Conservation (phyloP, 1,140 invertebrate species). For the Pogonomyrmex californicus region DNA sequence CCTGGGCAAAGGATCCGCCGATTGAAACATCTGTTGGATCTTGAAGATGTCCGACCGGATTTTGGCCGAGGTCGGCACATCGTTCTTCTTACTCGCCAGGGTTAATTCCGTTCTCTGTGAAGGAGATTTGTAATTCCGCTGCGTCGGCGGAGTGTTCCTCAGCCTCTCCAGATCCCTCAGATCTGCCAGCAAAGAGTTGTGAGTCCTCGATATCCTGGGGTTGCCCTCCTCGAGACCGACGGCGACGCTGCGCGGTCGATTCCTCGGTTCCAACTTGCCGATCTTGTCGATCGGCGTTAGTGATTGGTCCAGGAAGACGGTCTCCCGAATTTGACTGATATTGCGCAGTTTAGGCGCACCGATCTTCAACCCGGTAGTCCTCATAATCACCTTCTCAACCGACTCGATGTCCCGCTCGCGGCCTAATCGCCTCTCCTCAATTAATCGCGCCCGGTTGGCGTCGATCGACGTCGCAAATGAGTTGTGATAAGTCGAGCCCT, state of each 20-base stretch:
- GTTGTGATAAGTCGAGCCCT: slow-evolving; percentile 57
- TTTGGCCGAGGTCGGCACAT: slow-evolving; percentile 71
- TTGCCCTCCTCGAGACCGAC: slow-evolving; percentile 40
- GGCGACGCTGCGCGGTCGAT: slow-evolving; percentile 61
- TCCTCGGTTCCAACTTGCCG: slow-evolving; percentile 41
- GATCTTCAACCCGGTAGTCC: slow-evolving; percentile 77
- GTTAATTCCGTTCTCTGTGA: slow-evolving; percentile 8
- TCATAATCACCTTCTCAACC: slow-evolving; percentile 77
- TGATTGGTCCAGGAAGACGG: slow-evolving; percentile 73
- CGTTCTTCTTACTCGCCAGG: slow-evolving; percentile 49
- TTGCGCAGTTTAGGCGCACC: slow-evolving; percentile 80
- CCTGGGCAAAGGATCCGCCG: slow-evolving; percentile 52
- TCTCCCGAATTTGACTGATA: slow-evolving; percentile 82
- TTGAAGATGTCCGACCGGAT: slow-evolving; percentile 78
- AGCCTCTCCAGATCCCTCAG: slow-evolving; percentile 81
- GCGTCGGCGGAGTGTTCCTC: slow-evolving; percentile 77
- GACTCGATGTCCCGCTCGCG: slow-evolving; percentile 79
- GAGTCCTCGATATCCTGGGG: slow-evolving; percentile 21
- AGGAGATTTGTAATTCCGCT: slow-evolving; percentile 60
- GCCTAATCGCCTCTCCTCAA: slow-evolving; percentile 78
- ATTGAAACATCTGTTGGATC: slow-evolving; percentile 78
- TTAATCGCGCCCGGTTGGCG: slow-evolving; percentile 74
- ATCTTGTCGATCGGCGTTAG: slow-evolving; percentile 61
- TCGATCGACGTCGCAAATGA: slow-evolving; percentile 73
- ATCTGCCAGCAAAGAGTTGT: slow-evolving; percentile 79